Evolutionary conservation across 2,888 invertebrate genomes (phyloP), one percentile per base, ranked within the genome.

Genomic region (Cantharis rustica): DNA sequence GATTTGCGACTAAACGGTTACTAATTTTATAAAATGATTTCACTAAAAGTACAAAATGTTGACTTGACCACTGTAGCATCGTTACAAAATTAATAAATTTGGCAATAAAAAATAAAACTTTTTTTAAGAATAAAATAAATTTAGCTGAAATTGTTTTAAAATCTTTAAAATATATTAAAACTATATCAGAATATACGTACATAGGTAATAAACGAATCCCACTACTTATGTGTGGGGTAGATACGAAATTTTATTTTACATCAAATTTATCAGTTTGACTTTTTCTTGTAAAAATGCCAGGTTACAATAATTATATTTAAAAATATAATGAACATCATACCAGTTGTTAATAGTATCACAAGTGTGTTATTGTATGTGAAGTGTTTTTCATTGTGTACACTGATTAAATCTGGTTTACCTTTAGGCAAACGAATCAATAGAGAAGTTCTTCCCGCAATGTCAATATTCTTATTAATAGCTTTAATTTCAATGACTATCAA

Each of bases 401-500:
- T 31, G 13, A 13, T 16, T 16, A 10, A n/a, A 20, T n/a, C 47
- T 64, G 13, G 16, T 15, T 17, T 31, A 10, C 11, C 9, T 20
- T 15, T 61, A 13, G 70, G 71, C n/a, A 75, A 63, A 20, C 68
- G 68, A 17, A 75, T 75, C 13, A 75, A 11, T 20, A 75, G 27
- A 4, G 71, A 31, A 15, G 75, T 71, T n/a, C 68, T 71, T 11
- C 75, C 75, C n/a, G 75, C 17, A 13, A 75, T 17, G 10, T 71
- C 9, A 2, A 68, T n/a, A 16, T 20, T 71, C 61, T 72, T 64
- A 61, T 69, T 72, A 0, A 4, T 61, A 9, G 69, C 75, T 47
- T 61, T 69, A 16, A 75, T 69, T 61, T 75, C 72, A 3, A 75
- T 69, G n/a, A 61, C 26, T 13, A 75, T 75, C 7, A 72, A 0